Percentiles rank a stretch among this genome's conserved stretches.
Evolutionary conservation across 2,797 vertebrate species (phyloP).

Genomic region (Alauda arvensis): DNA sequence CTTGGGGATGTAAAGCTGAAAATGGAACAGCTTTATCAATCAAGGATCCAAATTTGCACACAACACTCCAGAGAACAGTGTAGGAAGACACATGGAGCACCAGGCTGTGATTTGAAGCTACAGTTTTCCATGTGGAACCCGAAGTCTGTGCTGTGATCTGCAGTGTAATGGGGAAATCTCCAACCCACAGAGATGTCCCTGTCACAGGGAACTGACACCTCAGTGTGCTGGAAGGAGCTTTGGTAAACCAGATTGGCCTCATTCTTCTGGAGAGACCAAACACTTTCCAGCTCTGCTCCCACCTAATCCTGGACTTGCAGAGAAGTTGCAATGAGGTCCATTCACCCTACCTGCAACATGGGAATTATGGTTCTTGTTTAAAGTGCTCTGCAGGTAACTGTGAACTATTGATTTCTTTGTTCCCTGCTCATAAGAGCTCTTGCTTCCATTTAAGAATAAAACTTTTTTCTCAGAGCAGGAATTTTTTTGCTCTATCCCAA

Average conservation of each 20-base stretch:
- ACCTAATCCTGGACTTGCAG: background rate
- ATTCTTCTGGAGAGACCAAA: background rate
- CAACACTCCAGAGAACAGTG: background rate
- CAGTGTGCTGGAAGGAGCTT: background rate
- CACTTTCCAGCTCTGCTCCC: background rate
- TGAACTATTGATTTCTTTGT: background rate
- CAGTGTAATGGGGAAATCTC: background rate
- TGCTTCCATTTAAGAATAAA: background rate
- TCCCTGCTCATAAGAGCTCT: background rate
- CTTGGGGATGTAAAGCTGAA: background rate
- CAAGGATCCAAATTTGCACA: background rate
- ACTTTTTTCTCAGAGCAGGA: background rate
- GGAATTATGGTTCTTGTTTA: background rate
- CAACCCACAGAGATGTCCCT: background rate
- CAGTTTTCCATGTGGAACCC: background rate
- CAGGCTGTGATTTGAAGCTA: background rate
- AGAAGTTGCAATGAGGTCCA: background rate
- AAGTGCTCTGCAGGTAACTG: background rate
- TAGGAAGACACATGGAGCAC: background rate
- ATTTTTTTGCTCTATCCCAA: background rate
- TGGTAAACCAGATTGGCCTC: background rate
- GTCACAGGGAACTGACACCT: background rate
- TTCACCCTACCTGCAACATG: background rate
- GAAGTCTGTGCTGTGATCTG: background rate
- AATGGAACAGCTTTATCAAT: background rate